Base-by-base conservation (phyloP, 2,888 invertebrate species). In the Ceratothoa steindachneri region DNA sequence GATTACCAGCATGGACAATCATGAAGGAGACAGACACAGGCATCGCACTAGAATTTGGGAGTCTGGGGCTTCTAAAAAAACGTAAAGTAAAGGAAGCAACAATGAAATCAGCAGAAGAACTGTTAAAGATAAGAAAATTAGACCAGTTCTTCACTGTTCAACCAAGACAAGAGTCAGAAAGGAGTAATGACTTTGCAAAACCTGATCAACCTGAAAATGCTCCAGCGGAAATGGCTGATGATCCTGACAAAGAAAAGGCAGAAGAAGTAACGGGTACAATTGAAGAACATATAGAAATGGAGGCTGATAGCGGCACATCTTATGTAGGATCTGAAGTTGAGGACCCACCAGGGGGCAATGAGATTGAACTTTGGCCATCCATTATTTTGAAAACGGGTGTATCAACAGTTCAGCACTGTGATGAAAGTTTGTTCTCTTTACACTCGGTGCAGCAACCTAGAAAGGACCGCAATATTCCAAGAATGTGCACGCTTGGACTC, bases 291-390 rank as follows among this genome's bases (percentile, higher is more conserved):
- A n/a, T n/a, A n/a, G n/a, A n/a, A n/a, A n/a, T n/a, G 41, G n/a
- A n/a, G n/a, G n/a, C n/a, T n/a, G n/a, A n/a, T n/a, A n/a, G n/a
- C n/a, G n/a, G n/a, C n/a, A n/a, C n/a, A n/a, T n/a, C n/a, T n/a
- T n/a, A n/a, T n/a, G n/a, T n/a, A n/a, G n/a, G n/a, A n/a, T n/a
- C n/a, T 41, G 30, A 68, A 68, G 41, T 52, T 68, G 41, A 41
- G 41, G 68, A 5, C 41, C 68, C 68, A 52, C 41, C 41, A 52
- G 41, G 68, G 51, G 41, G 51, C n/a, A 41, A 68, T 68, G 68
- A 68, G 31, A 68, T 41, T 68, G 68, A 41, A 68, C 41, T 68
- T 68, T 68, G 68, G 41, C 41, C 41, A 68, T 68, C 68, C 68
- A 22, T 31, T 51, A 51, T 41, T 30, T 68, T 22, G 68, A 41